A percentile compares a stretch with the other conserved stretches of the same genome.
phyloP scores from a whole-genome alignment of 2,888 invertebrate species.

The Entomobrya multifasciata region DNA sequence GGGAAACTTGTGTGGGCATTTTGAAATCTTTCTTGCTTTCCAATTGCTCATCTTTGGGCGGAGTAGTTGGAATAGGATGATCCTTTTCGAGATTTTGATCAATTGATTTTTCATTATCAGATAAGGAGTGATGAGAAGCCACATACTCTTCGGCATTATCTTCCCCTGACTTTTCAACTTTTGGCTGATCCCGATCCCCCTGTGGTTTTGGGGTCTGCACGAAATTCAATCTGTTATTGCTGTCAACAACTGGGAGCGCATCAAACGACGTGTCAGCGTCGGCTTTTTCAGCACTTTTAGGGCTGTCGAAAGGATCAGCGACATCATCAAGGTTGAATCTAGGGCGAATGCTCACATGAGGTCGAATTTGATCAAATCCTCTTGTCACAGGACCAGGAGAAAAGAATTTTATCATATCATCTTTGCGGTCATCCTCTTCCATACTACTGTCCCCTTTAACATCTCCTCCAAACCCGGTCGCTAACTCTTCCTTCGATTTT shows the following conservation, averaged over 20 bases:
- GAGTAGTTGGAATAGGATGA: not conserved
- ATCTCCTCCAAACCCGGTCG: not conserved
- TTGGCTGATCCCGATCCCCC: not conserved
- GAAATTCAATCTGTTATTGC: constrained; percentile 27
- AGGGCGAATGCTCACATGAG: constrained; percentile 53
- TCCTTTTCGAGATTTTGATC: not conserved
- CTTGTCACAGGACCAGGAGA: constrained; percentile 28
- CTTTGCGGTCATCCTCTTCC: not conserved
- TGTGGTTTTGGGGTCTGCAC: not conserved
- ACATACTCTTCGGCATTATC: not conserved
- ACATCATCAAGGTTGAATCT: constrained; percentile 6
- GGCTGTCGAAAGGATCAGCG: constrained; percentile 54
- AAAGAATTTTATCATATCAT: constrained; percentile 48
- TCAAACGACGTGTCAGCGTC: not conserved
- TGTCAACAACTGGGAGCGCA: constrained; percentile 10
- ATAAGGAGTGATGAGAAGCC: not conserved
- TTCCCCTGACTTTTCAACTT: not conserved
- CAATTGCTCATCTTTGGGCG: not conserved
- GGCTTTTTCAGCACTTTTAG: not conserved
- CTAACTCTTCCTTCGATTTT: not conserved
- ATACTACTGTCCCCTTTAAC: not conserved
- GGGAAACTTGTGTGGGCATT: not conserved
- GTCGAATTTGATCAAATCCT: constrained; percentile 23
- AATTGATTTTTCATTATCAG: not conserved
- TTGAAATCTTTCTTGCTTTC: not conserved